Evolutionary conservation across 2,113 vertebrate genomes (phyloP).

Genomic region (Peromyscus leucopus): DNA sequence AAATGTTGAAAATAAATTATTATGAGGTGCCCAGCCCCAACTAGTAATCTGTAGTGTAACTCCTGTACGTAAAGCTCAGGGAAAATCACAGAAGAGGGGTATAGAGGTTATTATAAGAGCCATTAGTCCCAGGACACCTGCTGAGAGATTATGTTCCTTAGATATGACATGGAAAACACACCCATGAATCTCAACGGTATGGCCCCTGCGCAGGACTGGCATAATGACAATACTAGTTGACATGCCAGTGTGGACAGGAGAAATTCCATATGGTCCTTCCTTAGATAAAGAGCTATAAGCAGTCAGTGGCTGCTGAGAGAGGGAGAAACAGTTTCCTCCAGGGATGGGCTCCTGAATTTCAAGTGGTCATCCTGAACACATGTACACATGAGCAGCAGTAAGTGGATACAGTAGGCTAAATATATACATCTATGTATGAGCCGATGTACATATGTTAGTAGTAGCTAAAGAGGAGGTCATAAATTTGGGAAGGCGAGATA

Average conservation of each 20-base stretch:
- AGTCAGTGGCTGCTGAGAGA: not conserved
- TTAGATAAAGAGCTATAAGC: not conserved
- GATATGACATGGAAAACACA: not conserved
- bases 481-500: not conserved
- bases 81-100: not conserved
- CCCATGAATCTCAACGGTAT: not conserved
- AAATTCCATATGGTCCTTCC: not conserved
- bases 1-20: not conserved
- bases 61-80: not conserved
- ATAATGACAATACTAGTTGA: not conserved
- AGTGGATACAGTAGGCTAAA: not conserved
- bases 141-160: not conserved
- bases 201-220: not conserved
- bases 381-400: not conserved
- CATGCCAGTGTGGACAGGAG: not conserved
- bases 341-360: not conserved
- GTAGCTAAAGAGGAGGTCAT: not conserved
- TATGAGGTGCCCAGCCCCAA: not conserved
- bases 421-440: not conserved
- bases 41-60: not conserved
- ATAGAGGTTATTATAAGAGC: not conserved
- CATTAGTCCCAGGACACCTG: not conserved
- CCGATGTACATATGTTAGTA: not conserved
- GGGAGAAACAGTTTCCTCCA: not conserved
- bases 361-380: not conserved